Base-by-base conservation (phyloP, 2,888 invertebrate species). In the Drosophila paranaensis region DNA sequence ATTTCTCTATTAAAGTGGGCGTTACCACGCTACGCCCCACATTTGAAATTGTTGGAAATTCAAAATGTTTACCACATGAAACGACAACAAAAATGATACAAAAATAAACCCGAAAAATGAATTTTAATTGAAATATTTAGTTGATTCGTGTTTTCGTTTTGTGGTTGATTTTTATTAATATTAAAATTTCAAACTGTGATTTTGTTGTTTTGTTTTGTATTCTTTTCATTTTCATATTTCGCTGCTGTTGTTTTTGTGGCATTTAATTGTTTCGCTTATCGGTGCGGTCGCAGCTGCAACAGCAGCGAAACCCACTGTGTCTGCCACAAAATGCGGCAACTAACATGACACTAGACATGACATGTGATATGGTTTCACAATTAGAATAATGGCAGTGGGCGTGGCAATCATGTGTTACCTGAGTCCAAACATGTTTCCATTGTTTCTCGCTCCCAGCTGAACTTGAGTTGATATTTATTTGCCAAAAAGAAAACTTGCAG, bases 281-380 rank as follows among this genome's bases (percentile, higher is more conserved):
- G 48, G 16, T 48, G 66, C 48, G 69, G 68, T 37, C 14, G 14
- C 27, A 27, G n/a, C 35, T n/a, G 20, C 30, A 20, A 20, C 43
- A n/a, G 10, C 20, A n/a, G 35, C n/a, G 9, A 11, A 20, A 6
- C 35, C 35, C 35, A 16, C 27, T 30, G 42, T 30, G 42, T 27
- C 13, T 65, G 66, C 67, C 67, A 67, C 65, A 65, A 35, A 67
- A 46, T 57, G 57, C 51, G 69, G 68, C 68, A 53, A 42, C 42
- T 30, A 54, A 48, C 20, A 70, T 69, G 68, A 60, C 70, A 69
- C 16, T 69, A 46, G 30, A n/a, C 50, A 39, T 45, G 51, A 53
- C 60, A 53, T 27, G 53, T n/a, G 53, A 61, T 61, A 53, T 46
- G 39, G 8, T 42, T 46, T 30, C 20, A n/a, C 60, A 60, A 70